Conservation (phyloP, 2,113 vertebrate genomes). For the Seriola rivoliana region DNA sequence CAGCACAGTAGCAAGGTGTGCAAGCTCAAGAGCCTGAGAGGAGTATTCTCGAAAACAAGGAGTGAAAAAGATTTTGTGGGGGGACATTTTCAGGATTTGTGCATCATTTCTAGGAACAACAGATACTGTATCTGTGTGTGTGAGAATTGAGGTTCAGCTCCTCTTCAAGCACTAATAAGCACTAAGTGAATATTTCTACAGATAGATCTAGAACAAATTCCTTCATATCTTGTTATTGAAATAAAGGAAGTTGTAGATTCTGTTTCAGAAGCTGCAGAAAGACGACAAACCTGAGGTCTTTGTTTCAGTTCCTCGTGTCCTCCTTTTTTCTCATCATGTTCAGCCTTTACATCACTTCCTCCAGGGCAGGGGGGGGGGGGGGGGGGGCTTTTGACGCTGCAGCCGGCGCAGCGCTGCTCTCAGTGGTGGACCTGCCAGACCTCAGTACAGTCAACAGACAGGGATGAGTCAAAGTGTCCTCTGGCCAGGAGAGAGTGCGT, state of each 20-base stretch:
- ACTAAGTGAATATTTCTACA: no score
- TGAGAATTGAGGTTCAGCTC: no score
- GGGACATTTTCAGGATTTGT: no score
- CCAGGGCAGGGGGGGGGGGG: background rate
- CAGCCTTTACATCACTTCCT: constrained; percentile 60
- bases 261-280: background rate
- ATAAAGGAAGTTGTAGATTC: background rate
- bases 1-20: background rate
- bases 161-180: no score
- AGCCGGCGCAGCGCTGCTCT: constrained; percentile 57
- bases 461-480: constrained; percentile 78
- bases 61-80: no score
- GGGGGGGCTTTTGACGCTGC: constrained; percentile 32
- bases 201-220: background rate
- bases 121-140: no score
- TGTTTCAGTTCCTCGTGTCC: constrained; percentile 30
- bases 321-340: constrained; percentile 13
- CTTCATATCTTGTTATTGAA: background rate
- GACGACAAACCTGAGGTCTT: background rate
- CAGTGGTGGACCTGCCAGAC: constrained; percentile 75
- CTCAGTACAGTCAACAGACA: constrained; percentile 71
- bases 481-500: constrained; percentile 66
- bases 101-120: no score
- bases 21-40: no score
- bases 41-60: no score